Evolutionary conservation across 2,797 vertebrate genomes (phyloP), one percentile per base, ranked within the genome.

Genomic region (Anableps anableps): DNA sequence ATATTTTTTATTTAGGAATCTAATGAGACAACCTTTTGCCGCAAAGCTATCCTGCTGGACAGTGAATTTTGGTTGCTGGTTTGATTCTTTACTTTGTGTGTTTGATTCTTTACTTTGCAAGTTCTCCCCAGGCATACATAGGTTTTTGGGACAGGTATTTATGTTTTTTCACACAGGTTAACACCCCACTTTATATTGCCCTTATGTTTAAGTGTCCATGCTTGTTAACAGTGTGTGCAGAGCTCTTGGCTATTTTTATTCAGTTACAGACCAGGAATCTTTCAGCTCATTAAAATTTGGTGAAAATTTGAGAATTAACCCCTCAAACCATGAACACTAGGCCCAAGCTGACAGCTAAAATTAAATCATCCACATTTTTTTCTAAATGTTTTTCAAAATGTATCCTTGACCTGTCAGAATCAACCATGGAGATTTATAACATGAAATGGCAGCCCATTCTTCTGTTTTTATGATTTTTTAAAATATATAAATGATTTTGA

Each of bases 401-500:
- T 79, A 77, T 77, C 80, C 88, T 75, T 70, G 83, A 89, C 83
- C 82, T 86, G 83, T 88, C 86, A 89, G 86, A 85, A 88, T 86
- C 81, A 77, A 77, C 80, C 88, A 88, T 82, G 82, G 83, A 89
- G 85, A 91, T 31, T 21, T 71, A 85, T 85, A 89, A 87, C 83
- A 83, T 84, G 70, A 76, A 87, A 90, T 90, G 87, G 86, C 83
- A 80, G 81, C 76, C 47, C 64, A 47, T 73, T 23, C n/a, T 29
- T 21, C 5, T 0, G 16, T 60, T 60, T 62, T 34, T 17, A 34
- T 80, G 81, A 75, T 34, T 58, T n/a, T 58, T 60, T 41, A 72
- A 45, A 16, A 23, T n/a, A n/a, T n/a, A 80, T 72, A 87, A 93
- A 93, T 82, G 50, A 86, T 86, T 93, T 89, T 87, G 72, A 79